phyloP scores from a whole-genome alignment of 2,113 vertebrate species.

The Seriola rivoliana region DNA sequence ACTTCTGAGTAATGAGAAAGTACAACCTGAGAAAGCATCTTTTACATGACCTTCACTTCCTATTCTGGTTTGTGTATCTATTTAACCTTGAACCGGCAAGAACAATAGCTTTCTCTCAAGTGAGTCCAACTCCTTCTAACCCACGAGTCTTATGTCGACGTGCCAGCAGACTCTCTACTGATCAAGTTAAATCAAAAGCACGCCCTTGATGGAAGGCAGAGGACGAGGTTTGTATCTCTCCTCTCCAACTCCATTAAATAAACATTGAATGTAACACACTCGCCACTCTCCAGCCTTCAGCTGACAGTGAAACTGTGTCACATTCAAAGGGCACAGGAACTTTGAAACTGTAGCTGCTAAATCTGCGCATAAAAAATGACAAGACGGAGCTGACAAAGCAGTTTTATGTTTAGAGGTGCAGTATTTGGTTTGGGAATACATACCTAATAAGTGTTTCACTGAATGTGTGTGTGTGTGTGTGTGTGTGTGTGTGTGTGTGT shows the following conservation, averaged over 20 bases:
- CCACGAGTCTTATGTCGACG: background rate
- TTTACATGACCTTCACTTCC: constrained; percentile 4
- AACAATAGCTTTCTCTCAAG: constrained; percentile 24
- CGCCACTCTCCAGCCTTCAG: constrained; percentile 16
- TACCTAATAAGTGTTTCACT: constrained; percentile 17
- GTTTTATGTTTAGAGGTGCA: constrained; percentile 25
- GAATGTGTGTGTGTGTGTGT: background rate
- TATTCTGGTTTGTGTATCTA: background rate
- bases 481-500: background rate
- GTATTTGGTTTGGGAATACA: constrained; percentile 25
- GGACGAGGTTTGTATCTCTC: constrained; percentile 38
- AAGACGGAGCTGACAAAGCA: constrained; percentile 43
- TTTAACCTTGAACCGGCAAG: constrained; percentile 28
- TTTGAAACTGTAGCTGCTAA: constrained; percentile 38
- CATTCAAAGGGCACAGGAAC: constrained; percentile 45
- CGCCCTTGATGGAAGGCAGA: constrained; percentile 35
- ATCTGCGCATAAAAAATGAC: constrained; percentile 34
- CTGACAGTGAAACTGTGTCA: constrained; percentile 31
- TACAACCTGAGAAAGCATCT: background rate
- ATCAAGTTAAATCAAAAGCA: constrained; percentile 32
- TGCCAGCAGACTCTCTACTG: background rate
- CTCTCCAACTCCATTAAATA: constrained; percentile 50
- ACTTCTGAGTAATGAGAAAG: background rate
- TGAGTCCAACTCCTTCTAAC: constrained; percentile 16
- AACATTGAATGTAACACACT: constrained; percentile 41